phyloP scores from a whole-genome alignment of 2,797 vertebrate species.

The Bradypus variegatus region DNA sequence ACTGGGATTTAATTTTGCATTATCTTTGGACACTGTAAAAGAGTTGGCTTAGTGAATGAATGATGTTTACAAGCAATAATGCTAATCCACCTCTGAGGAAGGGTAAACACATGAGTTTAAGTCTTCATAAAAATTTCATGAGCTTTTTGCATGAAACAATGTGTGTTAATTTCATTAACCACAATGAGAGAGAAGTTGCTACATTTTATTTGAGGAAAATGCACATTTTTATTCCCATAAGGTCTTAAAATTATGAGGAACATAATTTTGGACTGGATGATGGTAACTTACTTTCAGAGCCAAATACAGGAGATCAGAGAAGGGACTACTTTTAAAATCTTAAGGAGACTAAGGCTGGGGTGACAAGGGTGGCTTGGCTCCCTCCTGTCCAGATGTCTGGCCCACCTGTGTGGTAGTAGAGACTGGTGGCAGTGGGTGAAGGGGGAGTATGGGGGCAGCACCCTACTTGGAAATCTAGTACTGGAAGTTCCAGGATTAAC shows the following conservation, averaged over 20 bases:
- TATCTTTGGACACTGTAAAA: not conserved
- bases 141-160: not conserved
- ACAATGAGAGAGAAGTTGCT: not conserved
- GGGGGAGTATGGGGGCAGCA: not conserved
- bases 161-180: constrained; percentile 7
- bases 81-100: constrained; percentile 10
- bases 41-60: not conserved
- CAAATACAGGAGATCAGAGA: not conserved
- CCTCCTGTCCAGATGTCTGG: too few species aligned
- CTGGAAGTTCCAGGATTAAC: not conserved
- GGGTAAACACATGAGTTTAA: constrained; percentile 12
- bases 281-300: not conserved
- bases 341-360: not conserved
- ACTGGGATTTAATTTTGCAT: not conserved
- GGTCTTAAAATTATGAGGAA: not conserved
- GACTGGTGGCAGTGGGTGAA: too few species aligned
- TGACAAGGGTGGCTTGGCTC: too few species aligned
- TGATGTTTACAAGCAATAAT: not conserved
- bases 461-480: not conserved
- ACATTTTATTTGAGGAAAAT: not conserved
- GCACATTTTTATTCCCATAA: not conserved
- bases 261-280: not conserved
- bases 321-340: not conserved
- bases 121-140: constrained; percentile 1
- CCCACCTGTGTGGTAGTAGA: too few species aligned